phyloP scores from a whole-genome alignment of 2,888 invertebrate species.

The Phyllotreta striolata region DNA sequence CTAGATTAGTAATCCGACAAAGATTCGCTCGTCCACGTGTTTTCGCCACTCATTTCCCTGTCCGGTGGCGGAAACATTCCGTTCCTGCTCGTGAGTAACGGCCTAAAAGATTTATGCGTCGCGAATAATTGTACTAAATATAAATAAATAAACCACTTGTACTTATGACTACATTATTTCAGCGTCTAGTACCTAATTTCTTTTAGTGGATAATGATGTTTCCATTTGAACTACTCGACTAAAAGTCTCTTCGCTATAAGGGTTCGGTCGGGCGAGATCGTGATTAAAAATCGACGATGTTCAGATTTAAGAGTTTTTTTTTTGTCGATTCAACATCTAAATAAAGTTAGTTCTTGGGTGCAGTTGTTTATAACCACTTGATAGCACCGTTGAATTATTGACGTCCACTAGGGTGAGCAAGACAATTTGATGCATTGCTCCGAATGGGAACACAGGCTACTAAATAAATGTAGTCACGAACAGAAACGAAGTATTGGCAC shows the following conservation, averaged over 20 bases:
- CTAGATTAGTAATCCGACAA: conserved; percentile 44
- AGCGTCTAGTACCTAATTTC: too few species aligned
- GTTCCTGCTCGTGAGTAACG: conserved; percentile 44
- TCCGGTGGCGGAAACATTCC: conserved; percentile 49
- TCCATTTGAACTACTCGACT: too few species aligned
- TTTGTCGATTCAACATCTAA: not conserved
- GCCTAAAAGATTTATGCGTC: conserved; percentile 25
- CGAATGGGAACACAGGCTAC: conserved; percentile 57
- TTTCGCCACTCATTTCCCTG: conserved; percentile 43
- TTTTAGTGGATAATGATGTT: too few species aligned
- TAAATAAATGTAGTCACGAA: conserved; percentile 58
- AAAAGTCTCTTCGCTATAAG: not conserved
- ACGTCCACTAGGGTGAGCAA: conserved; percentile 57
- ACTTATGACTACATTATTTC: not conserved
- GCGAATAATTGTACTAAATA: conserved; percentile 28
- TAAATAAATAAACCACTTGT: conserved; percentile 1
- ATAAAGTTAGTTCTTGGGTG: conserved; percentile 24
- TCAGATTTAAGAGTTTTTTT: conserved; percentile 16
- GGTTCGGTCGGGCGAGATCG: not conserved
- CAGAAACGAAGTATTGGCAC: conserved; percentile 55
- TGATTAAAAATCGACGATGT: conserved; percentile 7
- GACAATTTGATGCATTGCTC: conserved; percentile 59
- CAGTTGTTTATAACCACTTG: conserved; percentile 36
- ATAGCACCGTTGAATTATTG: conserved; percentile 58
- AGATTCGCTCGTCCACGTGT: conserved; percentile 45